Evolutionary conservation across 2,797 vertebrate genomes (phyloP).

Genomic region (Serranus cabrilla): DNA sequence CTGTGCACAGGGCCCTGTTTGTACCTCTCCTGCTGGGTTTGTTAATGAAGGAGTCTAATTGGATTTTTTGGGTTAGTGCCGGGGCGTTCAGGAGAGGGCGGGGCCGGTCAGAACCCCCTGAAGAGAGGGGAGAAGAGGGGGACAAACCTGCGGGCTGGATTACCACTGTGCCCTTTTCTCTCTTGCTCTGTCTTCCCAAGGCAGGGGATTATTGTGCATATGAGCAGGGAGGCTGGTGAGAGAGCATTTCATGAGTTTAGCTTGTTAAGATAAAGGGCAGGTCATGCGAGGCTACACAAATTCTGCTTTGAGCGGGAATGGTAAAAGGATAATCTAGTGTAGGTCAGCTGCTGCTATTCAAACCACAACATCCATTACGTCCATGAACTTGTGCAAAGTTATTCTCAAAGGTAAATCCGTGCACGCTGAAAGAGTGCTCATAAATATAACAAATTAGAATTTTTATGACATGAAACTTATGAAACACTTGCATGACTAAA

Average conservation of each 20-base stretch:
- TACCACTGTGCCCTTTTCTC: conserved; percentile 76
- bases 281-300: conserved; percentile 62
- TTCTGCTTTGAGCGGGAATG: conserved; percentile 51
- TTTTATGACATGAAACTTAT: conserved; percentile 44
- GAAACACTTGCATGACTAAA: conserved; percentile 41
- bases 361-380: conserved; percentile 3
- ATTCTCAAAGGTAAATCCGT: conserved; percentile 16
- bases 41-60: conserved; percentile 82
- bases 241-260: conserved; percentile 65
- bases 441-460: conserved; percentile 17
- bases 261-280: conserved; percentile 76
- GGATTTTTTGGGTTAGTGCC: conserved; percentile 75
- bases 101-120: conserved; percentile 61
- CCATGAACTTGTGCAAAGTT: conserved; percentile 15
- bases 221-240: conserved; percentile 48
- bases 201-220: conserved; percentile 75
- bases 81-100: conserved; percentile 50
- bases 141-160: conserved; percentile 65
- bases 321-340: conserved; percentile 55
- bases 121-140: conserved; percentile 65
- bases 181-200: conserved; percentile 65
- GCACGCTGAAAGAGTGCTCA: neutral
- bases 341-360: conserved; percentile 43
- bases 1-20: conserved; percentile 48
- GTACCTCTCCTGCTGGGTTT: conserved; percentile 75